phyloP scores from a whole-genome alignment of 2,113 vertebrate species.

The Prochilodus magdalenae region DNA sequence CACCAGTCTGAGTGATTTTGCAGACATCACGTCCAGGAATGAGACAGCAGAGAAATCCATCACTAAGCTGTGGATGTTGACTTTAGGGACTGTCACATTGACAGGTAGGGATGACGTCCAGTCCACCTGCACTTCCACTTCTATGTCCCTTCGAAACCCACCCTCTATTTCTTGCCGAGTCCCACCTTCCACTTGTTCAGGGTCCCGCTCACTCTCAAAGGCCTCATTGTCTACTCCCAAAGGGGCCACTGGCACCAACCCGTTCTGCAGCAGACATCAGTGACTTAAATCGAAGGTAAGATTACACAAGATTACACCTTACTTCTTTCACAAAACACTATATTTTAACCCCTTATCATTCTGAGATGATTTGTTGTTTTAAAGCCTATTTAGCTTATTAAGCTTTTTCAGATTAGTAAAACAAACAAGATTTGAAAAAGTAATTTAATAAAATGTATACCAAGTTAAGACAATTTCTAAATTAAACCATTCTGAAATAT shows the following conservation, averaged over 20 bases:
- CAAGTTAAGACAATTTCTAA: no score
- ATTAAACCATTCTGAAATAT: no score
- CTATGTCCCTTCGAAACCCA: constrained; percentile 71
- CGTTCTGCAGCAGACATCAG: constrained; percentile 70
- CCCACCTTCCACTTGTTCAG: constrained; percentile 71
- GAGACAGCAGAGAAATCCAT: constrained; percentile 85
- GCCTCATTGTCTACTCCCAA: constrained; percentile 79
- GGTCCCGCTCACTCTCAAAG: constrained; percentile 70
- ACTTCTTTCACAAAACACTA: no score
- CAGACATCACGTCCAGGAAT: constrained; percentile 86
- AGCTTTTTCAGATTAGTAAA: no score
- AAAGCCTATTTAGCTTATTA: no score
- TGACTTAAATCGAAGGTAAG: neutral
- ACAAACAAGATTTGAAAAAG: no score
- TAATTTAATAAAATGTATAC: no score
- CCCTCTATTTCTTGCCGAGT: constrained; percentile 71
- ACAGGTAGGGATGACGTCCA: constrained; percentile 87
- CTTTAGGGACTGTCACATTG: constrained; percentile 84
- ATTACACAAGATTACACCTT: constrained; percentile 11
- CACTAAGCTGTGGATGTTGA: constrained; percentile 85
- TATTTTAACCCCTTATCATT: neutral
- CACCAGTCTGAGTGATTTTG: constrained; percentile 82
- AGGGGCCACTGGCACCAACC: constrained; percentile 74
- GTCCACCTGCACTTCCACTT: constrained; percentile 84
- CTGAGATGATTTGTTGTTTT: no score